These are phyloP conservation scores for Papilio elwesi DNA, from an alignment of 2,888 invertebrate species.

Conservation along the genomic window DNA sequence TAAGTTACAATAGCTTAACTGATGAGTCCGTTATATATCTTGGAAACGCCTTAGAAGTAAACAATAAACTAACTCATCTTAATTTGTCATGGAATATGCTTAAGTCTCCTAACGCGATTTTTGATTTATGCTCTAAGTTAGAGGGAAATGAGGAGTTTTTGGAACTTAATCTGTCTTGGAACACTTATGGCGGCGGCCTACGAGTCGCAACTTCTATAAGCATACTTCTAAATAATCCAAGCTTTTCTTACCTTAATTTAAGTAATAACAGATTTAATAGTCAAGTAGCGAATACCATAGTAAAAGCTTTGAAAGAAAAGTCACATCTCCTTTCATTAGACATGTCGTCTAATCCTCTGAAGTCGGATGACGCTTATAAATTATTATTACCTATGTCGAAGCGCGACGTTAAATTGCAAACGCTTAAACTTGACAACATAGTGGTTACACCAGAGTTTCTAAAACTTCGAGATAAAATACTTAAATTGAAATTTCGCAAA, in stretches of 20 bases:
- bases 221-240: constrained; percentile 45
- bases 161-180: constrained; percentile 56
- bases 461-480: constrained; percentile 45
- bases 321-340: constrained; percentile 53
- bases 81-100: constrained; percentile 56
- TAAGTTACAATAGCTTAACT: constrained; percentile 57
- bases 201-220: constrained; percentile 48
- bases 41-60: constrained; percentile 51
- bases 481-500: constrained; percentile 46
- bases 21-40: constrained; percentile 48
- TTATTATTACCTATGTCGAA: constrained; percentile 51
- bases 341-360: constrained; percentile 60
- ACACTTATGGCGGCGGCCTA: constrained; percentile 45
- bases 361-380: constrained; percentile 52
- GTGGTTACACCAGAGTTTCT: constrained; percentile 55
- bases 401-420: constrained; percentile 49
- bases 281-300: constrained; percentile 48
- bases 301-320: constrained; percentile 46
- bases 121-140: constrained; percentile 47
- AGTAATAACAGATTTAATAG: constrained; percentile 52
- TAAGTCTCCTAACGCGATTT: constrained; percentile 47
- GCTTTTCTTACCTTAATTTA: constrained; percentile 47
- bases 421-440: constrained; percentile 56
- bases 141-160: constrained; percentile 46
- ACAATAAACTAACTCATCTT: constrained; percentile 51